A percentile compares a stretch with the other conserved stretches of the same genome.
Conservation (phyloP, 2,888 invertebrate genomes). For the Caenorhabditis sp. region DNA sequence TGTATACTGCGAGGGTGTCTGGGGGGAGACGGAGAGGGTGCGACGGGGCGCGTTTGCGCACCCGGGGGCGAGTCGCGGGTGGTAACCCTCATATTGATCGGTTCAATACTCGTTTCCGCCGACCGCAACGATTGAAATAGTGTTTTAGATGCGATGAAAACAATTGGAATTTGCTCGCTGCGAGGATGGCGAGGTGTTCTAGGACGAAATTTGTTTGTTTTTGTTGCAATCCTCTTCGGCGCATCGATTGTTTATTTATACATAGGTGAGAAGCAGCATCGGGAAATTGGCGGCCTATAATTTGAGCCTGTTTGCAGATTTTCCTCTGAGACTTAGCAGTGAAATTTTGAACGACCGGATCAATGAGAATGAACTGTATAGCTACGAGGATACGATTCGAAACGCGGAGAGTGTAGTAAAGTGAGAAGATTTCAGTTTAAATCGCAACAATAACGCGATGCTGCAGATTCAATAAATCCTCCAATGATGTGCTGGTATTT, state of each 20-base stretch:
- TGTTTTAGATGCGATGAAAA: slow-evolving; percentile 55
- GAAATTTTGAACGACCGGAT: not conserved
- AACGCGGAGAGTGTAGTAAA: not conserved
- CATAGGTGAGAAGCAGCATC: slow-evolving; percentile 53
- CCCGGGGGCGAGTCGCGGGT: not conserved
- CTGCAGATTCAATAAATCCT: slow-evolving; percentile 77
- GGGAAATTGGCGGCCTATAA: slow-evolving; percentile 20
- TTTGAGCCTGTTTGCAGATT: slow-evolving; percentile 28
- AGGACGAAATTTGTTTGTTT: slow-evolving; percentile 55
- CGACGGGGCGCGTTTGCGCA: slow-evolving; percentile 35
- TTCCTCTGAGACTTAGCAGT: slow-evolving; percentile 26
- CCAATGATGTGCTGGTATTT: slow-evolving; percentile 95
- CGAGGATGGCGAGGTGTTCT: slow-evolving; percentile 55
- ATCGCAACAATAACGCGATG: not conserved
- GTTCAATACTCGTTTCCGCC: slow-evolving; percentile 5
- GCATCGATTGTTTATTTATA: slow-evolving; percentile 62
- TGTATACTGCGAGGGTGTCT: too few relatives aligned
- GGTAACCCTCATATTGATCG: slow-evolving; percentile 22
- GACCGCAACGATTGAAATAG: not conserved
- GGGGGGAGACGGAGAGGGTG: too few relatives aligned
- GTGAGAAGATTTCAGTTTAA: not conserved
- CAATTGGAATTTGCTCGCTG: slow-evolving; percentile 44
- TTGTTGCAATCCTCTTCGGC: slow-evolving; percentile 52
- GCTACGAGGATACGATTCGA: slow-evolving; percentile 3
- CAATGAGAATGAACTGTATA: slow-evolving; percentile 4